These are phyloP conservation scores for Hermaeophaga mercurialis DNA, from an alignment of 2,888 invertebrate species.

Conservation along the genomic window DNA sequence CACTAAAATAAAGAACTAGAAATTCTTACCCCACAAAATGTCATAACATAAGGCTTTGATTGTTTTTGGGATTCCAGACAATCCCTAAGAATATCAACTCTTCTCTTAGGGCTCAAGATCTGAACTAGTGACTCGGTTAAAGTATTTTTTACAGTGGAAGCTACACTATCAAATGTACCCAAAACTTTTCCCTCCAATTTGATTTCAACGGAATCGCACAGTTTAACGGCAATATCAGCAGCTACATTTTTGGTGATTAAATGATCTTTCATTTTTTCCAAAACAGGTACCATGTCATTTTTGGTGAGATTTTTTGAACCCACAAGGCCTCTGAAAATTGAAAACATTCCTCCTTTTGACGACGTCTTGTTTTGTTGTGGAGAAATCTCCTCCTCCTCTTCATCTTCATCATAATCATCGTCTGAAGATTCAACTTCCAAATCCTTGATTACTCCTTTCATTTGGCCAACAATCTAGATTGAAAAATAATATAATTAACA, in stretches of 20 bases:
- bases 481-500: conserved; percentile 23
- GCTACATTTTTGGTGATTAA: conserved; percentile 98
- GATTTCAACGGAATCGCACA: conserved; percentile 90
- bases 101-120: conserved; percentile 91
- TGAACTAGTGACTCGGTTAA: conserved; percentile 90
- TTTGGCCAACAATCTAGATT: conserved; percentile 76
- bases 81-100: conserved; percentile 95
- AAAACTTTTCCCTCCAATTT: conserved; percentile 91
- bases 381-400: conserved; percentile 54
- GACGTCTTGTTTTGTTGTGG: conserved; percentile 36
- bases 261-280: conserved; percentile 95
- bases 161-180: conserved; percentile 95
- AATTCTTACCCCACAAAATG: conserved; percentile 87
- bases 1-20: no score
- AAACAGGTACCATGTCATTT: conserved; percentile 80
- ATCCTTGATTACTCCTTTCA: conserved; percentile 83
- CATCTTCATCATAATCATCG: conserved; percentile 68
- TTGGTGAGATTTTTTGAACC: conserved; percentile 84
- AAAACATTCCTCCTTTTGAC: conserved; percentile 72
- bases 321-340: conserved; percentile 83
- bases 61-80: conserved; percentile 83
- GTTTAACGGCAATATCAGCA: conserved; percentile 88
- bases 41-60: conserved; percentile 90
- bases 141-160: conserved; percentile 83
- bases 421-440: conserved; percentile 79